Percentiles rank a stretch among this genome's conserved stretches.
Evolutionary conservation across 2,113 vertebrate genomes (phyloP).

Genomic region (Cyprinodon brontotheroides): DNA sequence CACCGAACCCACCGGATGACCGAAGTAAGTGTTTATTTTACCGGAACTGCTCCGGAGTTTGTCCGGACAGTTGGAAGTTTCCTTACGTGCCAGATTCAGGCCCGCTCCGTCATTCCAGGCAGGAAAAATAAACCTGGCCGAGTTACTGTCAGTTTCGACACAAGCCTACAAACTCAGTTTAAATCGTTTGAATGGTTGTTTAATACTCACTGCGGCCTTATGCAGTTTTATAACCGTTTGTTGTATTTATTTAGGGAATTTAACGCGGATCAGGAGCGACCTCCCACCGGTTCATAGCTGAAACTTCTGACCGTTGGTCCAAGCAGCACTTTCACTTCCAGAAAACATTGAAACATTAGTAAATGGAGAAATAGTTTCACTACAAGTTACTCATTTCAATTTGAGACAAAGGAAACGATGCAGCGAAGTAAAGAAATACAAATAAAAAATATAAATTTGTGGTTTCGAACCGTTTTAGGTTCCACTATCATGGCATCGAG

Average conservation of each 20-base stretch:
- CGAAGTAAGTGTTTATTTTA: constrained; percentile 24
- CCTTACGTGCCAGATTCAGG: constrained; percentile 35
- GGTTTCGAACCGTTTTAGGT: not conserved
- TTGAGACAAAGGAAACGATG: not conserved
- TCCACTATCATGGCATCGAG: not conserved
- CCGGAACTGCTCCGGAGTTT: constrained; percentile 14
- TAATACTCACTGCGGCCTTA: not conserved
- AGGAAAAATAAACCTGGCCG: not conserved
- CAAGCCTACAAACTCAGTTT: rapidly evolving
- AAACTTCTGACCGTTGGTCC: not conserved
- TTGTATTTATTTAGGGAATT: not conserved
- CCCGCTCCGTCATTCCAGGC: constrained; percentile 24
- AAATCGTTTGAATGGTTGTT: rapidly evolving
- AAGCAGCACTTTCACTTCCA: not conserved
- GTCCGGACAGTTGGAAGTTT: constrained; percentile 34
- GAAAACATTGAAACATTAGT: not conserved
- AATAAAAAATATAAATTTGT: not conserved
- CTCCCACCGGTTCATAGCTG: not conserved
- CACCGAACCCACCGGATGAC: not conserved
- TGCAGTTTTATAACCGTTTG: too few relatives aligned
- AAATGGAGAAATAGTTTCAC: not conserved
- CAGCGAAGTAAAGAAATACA: not conserved
- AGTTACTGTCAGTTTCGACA: not conserved
- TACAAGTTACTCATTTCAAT: not conserved
- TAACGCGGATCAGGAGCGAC: not conserved